These are phyloP conservation scores for Orgyia antiqua DNA, from an alignment of 2,888 invertebrate genomes.

Conservation along the genomic window DNA sequence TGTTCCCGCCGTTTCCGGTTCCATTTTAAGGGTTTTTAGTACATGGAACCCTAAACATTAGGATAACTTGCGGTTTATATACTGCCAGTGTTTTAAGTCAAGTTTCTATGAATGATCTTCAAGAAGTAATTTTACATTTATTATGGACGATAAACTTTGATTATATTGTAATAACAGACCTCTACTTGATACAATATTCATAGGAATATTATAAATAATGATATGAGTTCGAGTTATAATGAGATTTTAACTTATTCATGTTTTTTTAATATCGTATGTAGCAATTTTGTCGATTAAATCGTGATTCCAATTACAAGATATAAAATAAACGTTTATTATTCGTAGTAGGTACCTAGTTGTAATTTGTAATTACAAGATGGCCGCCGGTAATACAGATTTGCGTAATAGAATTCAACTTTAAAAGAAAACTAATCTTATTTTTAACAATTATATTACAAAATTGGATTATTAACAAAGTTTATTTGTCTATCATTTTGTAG, in stretches of 20 bases:
- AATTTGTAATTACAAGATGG: conserved; percentile 21
- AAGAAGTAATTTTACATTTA: conserved; percentile 50
- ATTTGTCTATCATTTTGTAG: too few species aligned
- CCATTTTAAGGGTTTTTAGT: too few species aligned
- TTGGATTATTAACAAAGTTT: too few species aligned
- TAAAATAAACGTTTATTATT: conserved; percentile 38
- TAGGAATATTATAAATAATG: conserved; percentile 29
- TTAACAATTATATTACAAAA: conserved; percentile 8
- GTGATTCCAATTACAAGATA: conserved; percentile 66
- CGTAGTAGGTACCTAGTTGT: too few species aligned
- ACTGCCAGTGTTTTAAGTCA: conserved; percentile 31
- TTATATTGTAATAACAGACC: conserved; percentile 35
- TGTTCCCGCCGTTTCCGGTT: too few species aligned
- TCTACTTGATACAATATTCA: conserved; percentile 21
- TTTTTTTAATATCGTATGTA: conserved; percentile 38
- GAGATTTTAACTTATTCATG: conserved; percentile 64
- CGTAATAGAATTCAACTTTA: conserved; percentile 16
- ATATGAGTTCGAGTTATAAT: conserved; percentile 34
- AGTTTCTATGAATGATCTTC: conserved; percentile 30
- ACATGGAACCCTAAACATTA: too few species aligned
- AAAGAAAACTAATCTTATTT: conserved; percentile 18
- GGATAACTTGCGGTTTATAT: conserved; percentile 32
- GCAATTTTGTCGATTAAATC: conserved; percentile 43
- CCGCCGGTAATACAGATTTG: conserved; percentile 20
- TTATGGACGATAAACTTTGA: conserved; percentile 43